These are phyloP conservation scores for Brachyalestes nurse DNA, from an alignment of 2,797 vertebrate species.

Conservation along the genomic window DNA sequence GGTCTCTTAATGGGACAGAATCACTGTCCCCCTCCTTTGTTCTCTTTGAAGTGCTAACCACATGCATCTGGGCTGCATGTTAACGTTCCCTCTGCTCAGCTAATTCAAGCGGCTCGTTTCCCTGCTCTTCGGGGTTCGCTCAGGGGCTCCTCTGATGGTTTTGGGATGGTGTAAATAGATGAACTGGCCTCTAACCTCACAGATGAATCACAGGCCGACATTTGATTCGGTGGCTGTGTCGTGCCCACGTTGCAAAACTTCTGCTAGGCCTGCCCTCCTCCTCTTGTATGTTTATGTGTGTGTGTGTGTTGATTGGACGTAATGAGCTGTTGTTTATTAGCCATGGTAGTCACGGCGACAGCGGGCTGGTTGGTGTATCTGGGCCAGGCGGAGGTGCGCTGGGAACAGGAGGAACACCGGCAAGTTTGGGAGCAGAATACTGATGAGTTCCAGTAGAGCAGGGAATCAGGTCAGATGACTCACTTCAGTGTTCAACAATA, in stretches of 20 bases:
- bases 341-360: conserved; percentile 54
- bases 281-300: conserved; percentile 10
- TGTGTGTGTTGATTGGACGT: conserved; percentile 43
- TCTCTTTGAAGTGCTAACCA: conserved; percentile 57
- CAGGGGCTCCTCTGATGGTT: conserved; percentile 7
- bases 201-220: conserved; percentile 30
- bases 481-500: not conserved
- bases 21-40: conserved; percentile 46
- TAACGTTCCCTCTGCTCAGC: conserved; percentile 27
- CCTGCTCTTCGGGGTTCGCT: conserved; percentile 11
- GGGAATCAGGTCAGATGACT: conserved; percentile 50
- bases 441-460: conserved; percentile 60
- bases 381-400: conserved; percentile 7
- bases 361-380: conserved; percentile 16
- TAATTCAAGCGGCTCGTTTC: conserved; percentile 18
- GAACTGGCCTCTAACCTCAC: conserved; percentile 9
- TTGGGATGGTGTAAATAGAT: conserved; percentile 24
- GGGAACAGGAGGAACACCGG: conserved; percentile 21
- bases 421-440: not conserved
- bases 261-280: not conserved
- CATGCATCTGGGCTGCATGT: conserved; percentile 39
- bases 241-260: conserved; percentile 1
- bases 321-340: conserved; percentile 50
- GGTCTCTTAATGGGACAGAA: conserved; percentile 35
- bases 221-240: conserved; percentile 36